Evolutionary conservation across 2,888 invertebrate genomes (phyloP).

Genomic region (Tetheella fluctuosa): DNA sequence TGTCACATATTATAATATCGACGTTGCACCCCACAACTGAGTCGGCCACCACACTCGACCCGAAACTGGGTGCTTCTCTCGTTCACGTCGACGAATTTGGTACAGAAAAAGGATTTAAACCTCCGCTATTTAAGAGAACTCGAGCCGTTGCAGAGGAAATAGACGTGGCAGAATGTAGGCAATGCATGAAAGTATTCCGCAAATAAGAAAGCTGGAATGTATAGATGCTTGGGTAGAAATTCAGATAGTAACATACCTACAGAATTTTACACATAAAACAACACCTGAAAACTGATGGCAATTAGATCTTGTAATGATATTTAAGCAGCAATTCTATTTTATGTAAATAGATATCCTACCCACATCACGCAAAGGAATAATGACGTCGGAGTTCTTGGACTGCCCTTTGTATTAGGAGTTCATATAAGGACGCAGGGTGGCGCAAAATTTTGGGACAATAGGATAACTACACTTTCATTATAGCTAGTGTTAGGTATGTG

Average conservation of each 20-base stretch:
- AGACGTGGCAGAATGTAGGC: slow-evolving; percentile 27
- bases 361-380: no score
- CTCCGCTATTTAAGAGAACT: slow-evolving; percentile 30
- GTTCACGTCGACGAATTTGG: slow-evolving; percentile 49
- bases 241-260: no score
- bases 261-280: no score
- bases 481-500: no score
- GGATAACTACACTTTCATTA: no score
- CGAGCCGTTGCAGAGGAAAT: slow-evolving; percentile 32
- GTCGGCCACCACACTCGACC: slow-evolving; percentile 72
- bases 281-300: background rate
- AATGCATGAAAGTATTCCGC: slow-evolving; percentile 20
- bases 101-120: slow-evolving; percentile 42
- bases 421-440: no score
- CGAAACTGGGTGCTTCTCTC: slow-evolving; percentile 48
- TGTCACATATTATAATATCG: slow-evolving; percentile 67
- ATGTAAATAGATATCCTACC: no score
- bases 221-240: background rate
- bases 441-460: no score
- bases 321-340: no score
- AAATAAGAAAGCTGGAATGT: slow-evolving; percentile 23
- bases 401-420: no score
- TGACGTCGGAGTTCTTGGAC: no score
- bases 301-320: background rate
- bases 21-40: slow-evolving; percentile 63